A percentile compares a stretch with the other conserved stretches of the same genome.
Evolutionary conservation across 2,888 invertebrate species (phyloP).

Genomic region (Tubiluchus corallicola): DNA sequence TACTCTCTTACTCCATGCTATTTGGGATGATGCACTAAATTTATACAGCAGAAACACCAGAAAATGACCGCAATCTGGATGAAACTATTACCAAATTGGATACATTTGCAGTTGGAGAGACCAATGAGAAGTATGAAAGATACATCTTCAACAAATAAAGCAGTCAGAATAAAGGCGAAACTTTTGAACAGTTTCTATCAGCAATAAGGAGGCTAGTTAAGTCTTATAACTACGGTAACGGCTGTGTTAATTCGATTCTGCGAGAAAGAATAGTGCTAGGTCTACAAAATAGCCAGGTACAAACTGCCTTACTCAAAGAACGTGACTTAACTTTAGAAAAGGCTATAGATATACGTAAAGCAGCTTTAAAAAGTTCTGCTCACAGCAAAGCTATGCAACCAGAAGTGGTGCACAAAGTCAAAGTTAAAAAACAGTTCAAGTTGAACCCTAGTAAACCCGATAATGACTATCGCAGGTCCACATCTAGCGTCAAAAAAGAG

Average conservation of each 20-base stretch:
- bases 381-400: not conserved
- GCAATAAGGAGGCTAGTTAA: not conserved
- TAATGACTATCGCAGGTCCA: not conserved
- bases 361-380: not conserved
- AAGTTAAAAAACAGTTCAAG: too few species aligned
- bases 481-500: not conserved
- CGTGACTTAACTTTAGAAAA: not conserved
- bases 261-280: not conserved
- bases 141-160: not conserved
- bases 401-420: not conserved
- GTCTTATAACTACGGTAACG: not conserved
- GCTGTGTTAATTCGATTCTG: too few species aligned
- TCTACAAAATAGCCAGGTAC: not conserved
- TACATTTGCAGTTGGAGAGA: not conserved
- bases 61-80: too few species aligned
- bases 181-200: not conserved
- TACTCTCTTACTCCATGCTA: not conserved
- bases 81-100: not conserved
- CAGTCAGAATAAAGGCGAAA: not conserved
- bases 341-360: not conserved
- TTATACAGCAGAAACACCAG: not conserved
- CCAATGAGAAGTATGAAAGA: not conserved
- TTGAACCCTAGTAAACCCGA: too few species aligned
- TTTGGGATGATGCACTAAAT: not conserved
- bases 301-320: not conserved